Base-by-base conservation (phyloP, 2,113 vertebrate species). In the Perca fluviatilis region DNA sequence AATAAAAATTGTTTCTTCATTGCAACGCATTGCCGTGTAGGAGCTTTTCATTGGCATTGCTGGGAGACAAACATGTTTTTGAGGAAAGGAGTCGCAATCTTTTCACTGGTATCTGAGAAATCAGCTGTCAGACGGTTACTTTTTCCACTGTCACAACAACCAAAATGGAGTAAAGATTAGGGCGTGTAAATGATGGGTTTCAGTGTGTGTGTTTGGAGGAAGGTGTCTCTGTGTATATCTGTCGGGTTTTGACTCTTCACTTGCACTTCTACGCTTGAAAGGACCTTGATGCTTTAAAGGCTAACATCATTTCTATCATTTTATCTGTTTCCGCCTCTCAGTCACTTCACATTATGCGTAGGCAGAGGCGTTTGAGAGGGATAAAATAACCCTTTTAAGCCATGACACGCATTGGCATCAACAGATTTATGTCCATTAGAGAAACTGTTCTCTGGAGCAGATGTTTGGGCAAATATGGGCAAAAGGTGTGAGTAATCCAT, bases 321-420 rank as follows among this genome's bases (percentile, higher is more conserved):
- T 71, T 11, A 10, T 69, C 25, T 47, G 21, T 62, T 50, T 40
- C 21, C 19, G 0, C 69, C 58, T 58, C 50, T 76, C 50, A 61
- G 23, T 79, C 47, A 23, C 61, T 77, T 82, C 46, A 51, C 49
- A 19, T 66, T 43, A 7, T 40, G 47, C 14, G 57, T 74, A 5
- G 79, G 79, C 71, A 33, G 53, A 21, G 11, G 11, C 25, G 10
- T n/a, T 6, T 11, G 60, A 77, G 50, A 61, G 64, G 27, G 43
- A 47, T 47, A 54, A 70, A 78, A 61, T 19, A 33, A 65, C 33
- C 33, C 57, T 78, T 69, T 77, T 72, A 67, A 40, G 65, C 74
- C 58, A 2, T 70, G 77, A 62, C 63, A 54, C 36, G 4, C 27
- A 33, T 14, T 30, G 43, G 46, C 72, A 46, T n/a, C 51, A 6